Base-by-base conservation (phyloP, 2,888 invertebrate genomes). In the Mylabris sibirica region DNA sequence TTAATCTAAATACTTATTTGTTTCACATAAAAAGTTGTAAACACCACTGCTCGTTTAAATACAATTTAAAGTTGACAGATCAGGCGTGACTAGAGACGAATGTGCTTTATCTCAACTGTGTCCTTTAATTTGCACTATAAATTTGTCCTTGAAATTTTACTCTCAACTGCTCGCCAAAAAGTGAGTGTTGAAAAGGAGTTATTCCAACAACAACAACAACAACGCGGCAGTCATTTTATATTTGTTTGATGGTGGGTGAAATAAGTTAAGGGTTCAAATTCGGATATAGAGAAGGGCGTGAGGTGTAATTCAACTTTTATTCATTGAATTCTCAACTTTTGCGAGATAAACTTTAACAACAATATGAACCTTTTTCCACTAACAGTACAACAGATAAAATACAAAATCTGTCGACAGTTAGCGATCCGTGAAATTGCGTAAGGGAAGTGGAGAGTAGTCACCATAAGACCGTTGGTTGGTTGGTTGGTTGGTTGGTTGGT, bases 381-480 rank as follows among this genome's bases (percentile, higher is more conserved):
- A 41, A 41, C n/a, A 5, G 38, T 38, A 30, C 30, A 38, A 44
- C 49, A 20, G 22, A 53, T 6, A 22, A 24, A 24, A 53, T 24
- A 24, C 22, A 24, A 53, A 76, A 76, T 76, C 74, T 72, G 67
- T 63, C 68, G 57, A 71, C 72, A 71, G 71, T 69, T 72, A 72
- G 71, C 74, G 74, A 69, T 65, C 74, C 74, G 65, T 76, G 76
- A 76, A 76, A 76, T 76, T 75, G 75, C 73, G 67, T 70, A 69
- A 71, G 73, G 72, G 59, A 60, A 14, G n/a, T 17, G 1, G 26
- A 41, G 63, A n/a, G 30, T 66, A 60, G 60, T 64, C 65, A 65
- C 68, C 60, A n/a, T n/a, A 63, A 49, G 30, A 44, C 24, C 53
- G 22, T 12, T 11, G 30, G 30, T 30, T n/a, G n/a, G n/a, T n/a